Evolutionary conservation across 2,113 vertebrate genomes (phyloP).

Genomic region (Pelodiscus sinensis): DNA sequence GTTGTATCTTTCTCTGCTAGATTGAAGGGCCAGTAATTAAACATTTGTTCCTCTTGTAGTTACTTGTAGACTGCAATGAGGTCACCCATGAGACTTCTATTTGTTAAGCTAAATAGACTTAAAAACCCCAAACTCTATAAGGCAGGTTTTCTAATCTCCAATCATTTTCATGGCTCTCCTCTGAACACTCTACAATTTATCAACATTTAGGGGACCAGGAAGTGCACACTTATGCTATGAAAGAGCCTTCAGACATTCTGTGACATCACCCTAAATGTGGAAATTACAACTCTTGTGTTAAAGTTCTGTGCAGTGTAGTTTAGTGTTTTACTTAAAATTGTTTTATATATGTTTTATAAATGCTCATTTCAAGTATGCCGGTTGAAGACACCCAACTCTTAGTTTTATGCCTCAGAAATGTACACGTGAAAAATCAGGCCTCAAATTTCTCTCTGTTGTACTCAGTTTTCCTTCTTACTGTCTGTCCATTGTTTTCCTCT

Average conservation of each 20-base stretch:
- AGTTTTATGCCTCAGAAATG: background rate
- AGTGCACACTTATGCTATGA: background rate
- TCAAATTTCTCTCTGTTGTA: background rate
- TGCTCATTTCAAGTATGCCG: background rate
- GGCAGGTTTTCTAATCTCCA: too few species aligned
- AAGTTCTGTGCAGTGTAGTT: background rate
- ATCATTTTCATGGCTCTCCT: too few species aligned
- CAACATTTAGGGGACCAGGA: background rate
- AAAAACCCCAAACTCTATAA: too few species aligned
- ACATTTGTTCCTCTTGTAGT: too few species aligned
- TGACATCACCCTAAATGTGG: background rate
- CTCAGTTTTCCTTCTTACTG: background rate
- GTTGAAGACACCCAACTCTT: background rate
- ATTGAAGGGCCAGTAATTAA: too few species aligned
- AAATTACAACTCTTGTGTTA: background rate
- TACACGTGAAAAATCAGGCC: background rate
- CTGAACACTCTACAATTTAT: background rate
- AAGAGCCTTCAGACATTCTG: background rate
- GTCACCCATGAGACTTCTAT: too few species aligned
- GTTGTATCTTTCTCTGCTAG: too few species aligned
- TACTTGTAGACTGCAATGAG: too few species aligned
- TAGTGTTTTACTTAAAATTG: background rate
- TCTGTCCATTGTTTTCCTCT: background rate
- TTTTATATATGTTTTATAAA: background rate
- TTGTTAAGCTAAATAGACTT: too few species aligned